These are phyloP conservation scores for Hydrocynus forskahlii DNA, from an alignment of 2,797 vertebrate genomes.

Conservation along the genomic window DNA sequence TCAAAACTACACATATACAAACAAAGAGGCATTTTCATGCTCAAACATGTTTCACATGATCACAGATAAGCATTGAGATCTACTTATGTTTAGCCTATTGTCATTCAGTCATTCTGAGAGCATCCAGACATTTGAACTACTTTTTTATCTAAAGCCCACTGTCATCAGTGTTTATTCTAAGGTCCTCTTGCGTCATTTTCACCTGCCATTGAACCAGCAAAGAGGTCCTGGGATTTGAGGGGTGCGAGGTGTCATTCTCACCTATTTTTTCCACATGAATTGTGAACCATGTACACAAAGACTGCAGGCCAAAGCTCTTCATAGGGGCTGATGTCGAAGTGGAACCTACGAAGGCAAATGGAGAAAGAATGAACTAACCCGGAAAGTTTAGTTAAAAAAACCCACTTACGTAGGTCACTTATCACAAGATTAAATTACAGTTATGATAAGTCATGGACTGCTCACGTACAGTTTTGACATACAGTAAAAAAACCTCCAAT, in stretches of 20 bases:
- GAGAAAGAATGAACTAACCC: not conserved
- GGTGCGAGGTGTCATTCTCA: slow-evolving; percentile 61
- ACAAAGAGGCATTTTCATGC: not conserved
- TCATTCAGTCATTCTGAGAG: not conserved
- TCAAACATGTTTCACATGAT: not conserved
- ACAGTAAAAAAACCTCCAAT: too few species aligned
- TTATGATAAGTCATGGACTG: too few species aligned
- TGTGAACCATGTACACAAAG: slow-evolving; percentile 97
- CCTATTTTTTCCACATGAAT: slow-evolving; percentile 93
- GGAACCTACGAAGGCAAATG: slow-evolving; percentile 80
- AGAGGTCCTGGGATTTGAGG: not conserved
- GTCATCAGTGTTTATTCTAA: not conserved
- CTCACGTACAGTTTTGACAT: too few species aligned
- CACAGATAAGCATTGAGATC: not conserved
- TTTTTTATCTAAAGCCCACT: not conserved
- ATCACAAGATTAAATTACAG: too few species aligned
- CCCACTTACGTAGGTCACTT: too few species aligned
- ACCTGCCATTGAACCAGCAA: not conserved
- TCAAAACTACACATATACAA: slow-evolving; percentile 84
- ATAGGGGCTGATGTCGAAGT: slow-evolving; percentile 96
- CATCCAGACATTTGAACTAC: not conserved
- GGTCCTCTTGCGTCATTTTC: not conserved
- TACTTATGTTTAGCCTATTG: not conserved
- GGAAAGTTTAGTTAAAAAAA: not conserved
- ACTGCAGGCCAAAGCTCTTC: slow-evolving; percentile 97